Evolutionary conservation across 2,113 vertebrate species (phyloP).

Genomic region (Bujurquina vittata): DNA sequence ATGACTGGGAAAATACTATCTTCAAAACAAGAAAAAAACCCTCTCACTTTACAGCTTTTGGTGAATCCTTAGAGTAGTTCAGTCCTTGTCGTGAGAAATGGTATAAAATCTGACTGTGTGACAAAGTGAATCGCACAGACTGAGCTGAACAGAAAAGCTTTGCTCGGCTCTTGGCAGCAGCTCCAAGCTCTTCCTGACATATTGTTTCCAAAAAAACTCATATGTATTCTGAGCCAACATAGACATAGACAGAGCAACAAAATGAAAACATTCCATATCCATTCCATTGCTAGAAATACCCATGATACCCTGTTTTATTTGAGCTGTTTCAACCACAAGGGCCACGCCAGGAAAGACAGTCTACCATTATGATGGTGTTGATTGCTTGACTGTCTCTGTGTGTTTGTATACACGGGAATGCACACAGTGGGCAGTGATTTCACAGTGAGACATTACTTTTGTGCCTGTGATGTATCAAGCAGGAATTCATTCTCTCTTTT

Average conservation of each 20-base stretch:
- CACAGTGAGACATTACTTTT: constrained; percentile 55
- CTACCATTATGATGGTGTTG: constrained; percentile 14
- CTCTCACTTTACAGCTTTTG: background rate
- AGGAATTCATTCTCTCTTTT: constrained; percentile 45
- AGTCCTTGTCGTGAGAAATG: background rate
- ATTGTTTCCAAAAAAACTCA: background rate
- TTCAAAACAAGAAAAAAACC: background rate
- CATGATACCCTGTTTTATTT: constrained; percentile 17
- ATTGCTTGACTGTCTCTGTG: constrained; percentile 19
- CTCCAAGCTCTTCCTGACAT: background rate
- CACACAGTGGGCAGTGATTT: constrained; percentile 43
- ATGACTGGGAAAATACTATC: background rate
- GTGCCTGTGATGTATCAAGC: constrained; percentile 56
- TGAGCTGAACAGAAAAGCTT: background rate
- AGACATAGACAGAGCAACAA: background rate
- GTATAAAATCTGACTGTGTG: background rate
- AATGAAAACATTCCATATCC: background rate
- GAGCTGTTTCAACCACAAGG: background rate
- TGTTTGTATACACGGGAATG: background rate
- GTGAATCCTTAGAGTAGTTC: background rate
- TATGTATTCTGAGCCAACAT: background rate
- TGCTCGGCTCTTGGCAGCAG: background rate
- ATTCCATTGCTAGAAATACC: constrained; percentile 18
- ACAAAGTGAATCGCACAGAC: background rate
- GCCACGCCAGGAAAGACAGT: background rate